These are phyloP conservation scores for Chironex yamaguchii DNA, from an alignment of 30 jellyfish, hydroid and myxozoan genomes.

Conservation along the genomic window DNA sequence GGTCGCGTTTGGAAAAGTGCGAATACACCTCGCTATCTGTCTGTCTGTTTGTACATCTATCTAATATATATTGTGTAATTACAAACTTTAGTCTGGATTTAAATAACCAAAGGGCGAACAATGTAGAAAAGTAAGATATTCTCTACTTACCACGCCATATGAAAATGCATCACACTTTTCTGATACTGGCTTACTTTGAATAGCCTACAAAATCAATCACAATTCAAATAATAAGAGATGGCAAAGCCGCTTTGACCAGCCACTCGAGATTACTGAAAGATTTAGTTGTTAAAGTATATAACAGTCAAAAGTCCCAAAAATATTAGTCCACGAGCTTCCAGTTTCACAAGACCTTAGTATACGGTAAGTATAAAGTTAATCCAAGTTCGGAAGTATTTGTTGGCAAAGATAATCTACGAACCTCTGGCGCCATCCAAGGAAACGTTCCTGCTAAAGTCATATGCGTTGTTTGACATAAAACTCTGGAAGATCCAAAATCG, in stretches of 20 bases:
- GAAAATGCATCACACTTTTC: conserved; percentile 91
- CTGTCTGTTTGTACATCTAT: no score
- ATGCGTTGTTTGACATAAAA: conserved; percentile 80
- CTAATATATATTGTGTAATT: no score
- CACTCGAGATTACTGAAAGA: background rate
- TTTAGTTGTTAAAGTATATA: background rate
- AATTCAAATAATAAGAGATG: no score
- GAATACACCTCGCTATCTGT: no score
- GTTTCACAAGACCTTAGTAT: no score
- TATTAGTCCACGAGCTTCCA: no score
- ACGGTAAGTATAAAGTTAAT: no score
- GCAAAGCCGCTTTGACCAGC: no score
- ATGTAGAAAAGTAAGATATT: background rate
- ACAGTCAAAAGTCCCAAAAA: background rate
- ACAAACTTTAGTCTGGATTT: no score
- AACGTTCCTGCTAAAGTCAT: conserved; percentile 96
- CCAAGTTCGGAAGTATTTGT: no score
- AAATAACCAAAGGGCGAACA: background rate
- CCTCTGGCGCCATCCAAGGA: conserved; percentile 99
- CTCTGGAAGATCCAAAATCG: conserved; percentile 95
- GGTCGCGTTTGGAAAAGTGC: no score
- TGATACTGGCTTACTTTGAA: conserved; percentile 91
- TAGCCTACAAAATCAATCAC: no score
- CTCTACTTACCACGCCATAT: conserved; percentile 82
- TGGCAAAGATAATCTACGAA: background rate